A percentile compares a stretch with the other conserved stretches of the same genome.
These are phyloP conservation scores for Phlogophora meticulosa DNA, from an alignment of 2,888 invertebrate genomes.

Conservation along the genomic window DNA sequence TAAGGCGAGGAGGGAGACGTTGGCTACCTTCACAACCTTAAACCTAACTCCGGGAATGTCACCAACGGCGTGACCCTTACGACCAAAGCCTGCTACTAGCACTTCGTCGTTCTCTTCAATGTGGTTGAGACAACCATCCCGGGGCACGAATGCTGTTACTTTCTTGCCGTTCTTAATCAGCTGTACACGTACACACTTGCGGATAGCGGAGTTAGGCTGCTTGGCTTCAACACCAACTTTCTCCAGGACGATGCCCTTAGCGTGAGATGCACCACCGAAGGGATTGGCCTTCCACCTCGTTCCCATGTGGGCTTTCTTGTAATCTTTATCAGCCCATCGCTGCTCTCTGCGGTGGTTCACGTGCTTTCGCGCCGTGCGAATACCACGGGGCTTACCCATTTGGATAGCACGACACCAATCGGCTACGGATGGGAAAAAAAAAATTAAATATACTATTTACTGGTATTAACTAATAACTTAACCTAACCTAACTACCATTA, in stretches of 20 bases:
- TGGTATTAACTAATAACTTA: too few relatives aligned
- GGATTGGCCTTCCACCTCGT: slow-evolving; percentile 99
- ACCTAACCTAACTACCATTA: too few relatives aligned
- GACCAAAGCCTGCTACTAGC: slow-evolving; percentile 99
- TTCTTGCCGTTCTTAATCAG: slow-evolving; percentile 99
- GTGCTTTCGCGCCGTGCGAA: slow-evolving; percentile 99
- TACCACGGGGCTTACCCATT: slow-evolving; percentile 99
- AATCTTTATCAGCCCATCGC: slow-evolving; percentile 99
- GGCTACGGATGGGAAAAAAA: slow-evolving; percentile 91
- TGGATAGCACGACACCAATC: slow-evolving; percentile 90
- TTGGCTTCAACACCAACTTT: slow-evolving; percentile 99
- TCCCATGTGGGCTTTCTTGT: slow-evolving; percentile 99
- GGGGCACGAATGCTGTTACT: too few relatives aligned
- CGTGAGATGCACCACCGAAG: slow-evolving; percentile 99
- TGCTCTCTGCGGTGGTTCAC: slow-evolving; percentile 99
- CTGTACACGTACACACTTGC: slow-evolving; percentile 99
- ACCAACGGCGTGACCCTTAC: slow-evolving; percentile 99
- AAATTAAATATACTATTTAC: too few relatives aligned
- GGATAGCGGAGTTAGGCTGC: slow-evolving; percentile 99
- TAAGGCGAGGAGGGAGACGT: too few relatives aligned
- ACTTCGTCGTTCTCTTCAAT: slow-evolving; percentile 99
- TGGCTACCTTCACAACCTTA: too few relatives aligned
- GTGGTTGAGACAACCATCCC: too few relatives aligned
- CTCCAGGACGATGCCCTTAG: slow-evolving; percentile 99
- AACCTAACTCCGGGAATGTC: slow-evolving; percentile 99